Evolutionary conservation across 2,888 invertebrate species (phyloP), one percentile per base, ranked within the genome.

Genomic region (Norana najaformis): DNA sequence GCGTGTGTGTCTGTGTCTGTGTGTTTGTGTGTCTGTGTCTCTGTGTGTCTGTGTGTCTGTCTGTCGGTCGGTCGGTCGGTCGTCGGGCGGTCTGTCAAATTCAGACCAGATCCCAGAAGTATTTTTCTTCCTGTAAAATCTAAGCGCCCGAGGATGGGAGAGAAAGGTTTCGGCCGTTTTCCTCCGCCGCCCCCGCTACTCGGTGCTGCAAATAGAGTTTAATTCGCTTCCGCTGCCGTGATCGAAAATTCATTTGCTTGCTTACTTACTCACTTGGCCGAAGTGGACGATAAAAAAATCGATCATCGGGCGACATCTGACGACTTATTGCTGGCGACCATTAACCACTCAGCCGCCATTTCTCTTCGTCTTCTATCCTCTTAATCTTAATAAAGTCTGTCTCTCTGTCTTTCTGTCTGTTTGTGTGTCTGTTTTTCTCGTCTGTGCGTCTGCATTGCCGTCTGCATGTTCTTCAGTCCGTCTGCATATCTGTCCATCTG

Each of bases 191-290:
- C n/a, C 0, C 11, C n/a, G 69, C 69, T 13, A n/a, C 8, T 23
- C 4, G 47, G 23, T 23, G 47, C 47, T 47, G 47, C 11, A 47
- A 47, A 47, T 47, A 69, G n/a, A 69, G 11, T n/a, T 69, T 69
- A 69, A 69, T 69, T 69, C 69, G 8, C 69, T 69, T 69, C 69
- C 69, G 69, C 11, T 69, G n/a, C 69, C 69, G 13, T n/a, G 69
- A 69, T 69, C 69, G 69, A 69, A 69, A 69, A 69, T 69, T 69
- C 69, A 69, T 69, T 69, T 69, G 69, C 69, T 69, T 69, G 69
- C 69, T n/a, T 69, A 69, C 69, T n/a, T 69, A 69, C 69, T 69
- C 69, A 69, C 69, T 69, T 13, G n/a, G 30, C 69, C 30, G 69
- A 69, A 69, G 69, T 69, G 69, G 11, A 30, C 69, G n/a, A 4